Percentiles rank a stretch among this genome's conserved stretches.
Conservation (phyloP, 2,888 invertebrate genomes). For the Lypha dubia region DNA sequence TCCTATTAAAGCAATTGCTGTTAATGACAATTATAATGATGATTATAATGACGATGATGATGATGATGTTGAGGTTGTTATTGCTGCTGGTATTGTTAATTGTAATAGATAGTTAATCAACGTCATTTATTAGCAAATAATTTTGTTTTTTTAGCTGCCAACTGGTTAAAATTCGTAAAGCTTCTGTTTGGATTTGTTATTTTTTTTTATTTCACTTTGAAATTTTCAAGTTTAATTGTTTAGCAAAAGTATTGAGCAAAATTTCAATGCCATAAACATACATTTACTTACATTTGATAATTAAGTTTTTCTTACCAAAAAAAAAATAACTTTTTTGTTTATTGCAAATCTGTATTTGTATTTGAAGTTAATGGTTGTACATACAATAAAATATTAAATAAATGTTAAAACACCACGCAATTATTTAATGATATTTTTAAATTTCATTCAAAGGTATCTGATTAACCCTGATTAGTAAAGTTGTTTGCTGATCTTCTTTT, state of each 20-base stretch:
- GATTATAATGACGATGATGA: slow-evolving; percentile 1
- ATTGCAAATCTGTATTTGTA: neutral
- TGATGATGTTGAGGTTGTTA: slow-evolving; percentile 29
- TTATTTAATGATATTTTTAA: neutral
- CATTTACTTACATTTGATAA: slow-evolving; percentile 1
- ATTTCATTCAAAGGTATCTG: neutral
- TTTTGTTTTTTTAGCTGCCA: slow-evolving; percentile 10
- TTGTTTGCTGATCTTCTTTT: neutral
- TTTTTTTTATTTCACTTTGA: neutral
- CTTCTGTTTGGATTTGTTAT: slow-evolving; percentile 23
- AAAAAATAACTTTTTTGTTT: no score
- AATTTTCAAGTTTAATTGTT: slow-evolving; percentile 33
- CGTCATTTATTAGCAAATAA: slow-evolving; percentile 50
- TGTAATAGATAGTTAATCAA: slow-evolving; percentile 57
- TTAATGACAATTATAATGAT: slow-evolving; percentile 20
- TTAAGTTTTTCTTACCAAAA: slow-evolving; percentile 5
- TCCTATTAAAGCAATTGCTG: slow-evolving; percentile 48
- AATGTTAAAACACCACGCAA: neutral
- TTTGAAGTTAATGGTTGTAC: neutral
- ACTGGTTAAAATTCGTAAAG: slow-evolving; percentile 48
- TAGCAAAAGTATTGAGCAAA: slow-evolving; percentile 8
- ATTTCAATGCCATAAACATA: slow-evolving; percentile 36
- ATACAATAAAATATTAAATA: neutral
- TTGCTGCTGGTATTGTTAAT: slow-evolving; percentile 45
- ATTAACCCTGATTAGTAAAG: neutral